These are phyloP conservation scores for Zosterops borbonicus DNA, from an alignment of 2,113 vertebrate genomes.

Conservation along the genomic window DNA sequence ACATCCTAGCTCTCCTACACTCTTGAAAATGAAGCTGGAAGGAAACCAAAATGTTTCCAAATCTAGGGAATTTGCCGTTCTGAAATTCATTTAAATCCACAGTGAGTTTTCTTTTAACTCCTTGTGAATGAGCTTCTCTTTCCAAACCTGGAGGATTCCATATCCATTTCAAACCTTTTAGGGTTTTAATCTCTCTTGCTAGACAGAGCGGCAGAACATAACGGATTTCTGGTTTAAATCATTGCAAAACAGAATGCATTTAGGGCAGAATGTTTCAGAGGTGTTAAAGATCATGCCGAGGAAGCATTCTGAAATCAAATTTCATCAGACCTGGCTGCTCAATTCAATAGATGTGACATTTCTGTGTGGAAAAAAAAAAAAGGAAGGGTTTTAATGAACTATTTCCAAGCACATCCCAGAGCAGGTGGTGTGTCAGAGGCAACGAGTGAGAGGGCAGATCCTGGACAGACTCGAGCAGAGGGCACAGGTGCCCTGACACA, in stretches of 20 bases:
- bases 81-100: constrained; percentile 40
- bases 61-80: constrained; percentile 32
- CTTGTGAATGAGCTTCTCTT: constrained; percentile 19
- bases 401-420: not conserved
- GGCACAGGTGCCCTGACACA: not conserved
- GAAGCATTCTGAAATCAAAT: not conserved
- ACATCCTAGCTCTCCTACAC: not conserved
- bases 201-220: constrained; percentile 2
- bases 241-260: constrained; percentile 35
- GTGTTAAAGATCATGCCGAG: not conserved
- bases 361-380: not conserved
- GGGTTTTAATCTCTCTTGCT: constrained; percentile 29
- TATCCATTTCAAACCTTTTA: constrained; percentile 38
- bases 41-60: constrained; percentile 49
- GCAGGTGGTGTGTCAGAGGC: not conserved
- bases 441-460: not conserved
- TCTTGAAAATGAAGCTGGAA: constrained; percentile 43
- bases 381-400: not conserved
- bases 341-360: not conserved
- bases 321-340: not conserved
- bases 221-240: constrained; percentile 32
- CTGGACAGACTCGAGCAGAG: not conserved
- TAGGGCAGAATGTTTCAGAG: not conserved
- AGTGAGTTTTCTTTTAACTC: constrained; percentile 42
- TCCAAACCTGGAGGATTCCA: constrained; percentile 45